These are phyloP conservation scores for Setipinna tenuifilis DNA, from an alignment of 2,797 vertebrate genomes.

Conservation along the genomic window DNA sequence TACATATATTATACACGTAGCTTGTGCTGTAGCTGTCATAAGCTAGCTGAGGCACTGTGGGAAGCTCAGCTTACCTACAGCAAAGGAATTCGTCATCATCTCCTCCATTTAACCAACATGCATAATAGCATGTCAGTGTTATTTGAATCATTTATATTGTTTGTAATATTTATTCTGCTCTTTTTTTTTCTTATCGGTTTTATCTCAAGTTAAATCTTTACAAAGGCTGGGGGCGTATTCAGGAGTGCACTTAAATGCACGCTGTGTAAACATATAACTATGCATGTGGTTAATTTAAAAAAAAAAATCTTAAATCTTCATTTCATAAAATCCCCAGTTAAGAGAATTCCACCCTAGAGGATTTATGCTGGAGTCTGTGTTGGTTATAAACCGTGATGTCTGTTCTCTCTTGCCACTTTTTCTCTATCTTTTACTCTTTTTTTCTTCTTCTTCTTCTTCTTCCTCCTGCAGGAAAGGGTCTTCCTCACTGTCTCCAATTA, in stretches of 20 bases:
- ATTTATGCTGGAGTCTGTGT: not conserved
- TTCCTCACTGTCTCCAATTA: slow-evolving; percentile 91
- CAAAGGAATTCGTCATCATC: too few relatives aligned
- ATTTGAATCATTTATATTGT: not conserved
- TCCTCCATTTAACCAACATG: not conserved
- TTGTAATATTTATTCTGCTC: too few relatives aligned
- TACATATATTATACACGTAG: too few relatives aligned
- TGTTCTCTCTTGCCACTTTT: not conserved
- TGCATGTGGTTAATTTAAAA: too few relatives aligned
- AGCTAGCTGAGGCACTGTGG: too few relatives aligned
- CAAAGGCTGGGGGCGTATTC: too few relatives aligned
- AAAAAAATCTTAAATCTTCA: not conserved
- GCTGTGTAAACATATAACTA: too few relatives aligned
- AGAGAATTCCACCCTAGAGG: not conserved
- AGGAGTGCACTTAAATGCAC: too few relatives aligned
- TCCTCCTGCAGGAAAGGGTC: slow-evolving; percentile 78
- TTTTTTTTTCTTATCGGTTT: too few relatives aligned
- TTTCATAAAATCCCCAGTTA: not conserved
- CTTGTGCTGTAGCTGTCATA: too few relatives aligned
- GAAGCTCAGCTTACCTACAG: too few relatives aligned
- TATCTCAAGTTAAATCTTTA: too few relatives aligned
- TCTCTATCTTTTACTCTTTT: not conserved
- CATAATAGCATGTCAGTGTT: not conserved
- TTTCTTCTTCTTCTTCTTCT: slow-evolving; percentile 2
- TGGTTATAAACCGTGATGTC: not conserved